Base-by-base conservation (phyloP, 2,888 invertebrate genomes). In the Idaea biselata region DNA sequence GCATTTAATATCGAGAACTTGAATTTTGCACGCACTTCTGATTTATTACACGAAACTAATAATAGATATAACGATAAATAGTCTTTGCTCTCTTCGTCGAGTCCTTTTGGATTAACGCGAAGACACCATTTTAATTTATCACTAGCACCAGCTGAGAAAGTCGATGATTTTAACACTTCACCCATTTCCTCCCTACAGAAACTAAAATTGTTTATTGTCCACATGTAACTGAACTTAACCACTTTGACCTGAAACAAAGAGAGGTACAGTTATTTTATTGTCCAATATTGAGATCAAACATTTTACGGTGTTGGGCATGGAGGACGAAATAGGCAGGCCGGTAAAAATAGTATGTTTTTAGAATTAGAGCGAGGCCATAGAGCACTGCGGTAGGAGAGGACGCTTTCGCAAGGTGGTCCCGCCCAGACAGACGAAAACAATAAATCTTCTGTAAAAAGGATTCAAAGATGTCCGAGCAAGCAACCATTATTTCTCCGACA, bases 111-210 rank as follows among this genome's bases (percentile, higher is more conserved):
- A 94, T 99, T 99, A 68, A 99, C 99, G 86, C 99, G 96, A 88
- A 99, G 95, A 95, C 99, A 99, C 99, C 99, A 99, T 95, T 99
- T 99, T 84, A 99, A 95, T 95, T 99, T 99, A 93, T 99, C 99
- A 94, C 99, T 99, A 91, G 98, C 97, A 91, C 99, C 99, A 74
- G 99, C 99, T 75, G 99, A 99, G 94, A 99, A 99, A 79, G 99
- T 99, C 82, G 99, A 99, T 88, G 99, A 99, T 94, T 99, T 99
- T 87, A 99, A 95, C 78, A 99, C 99, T 94, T 99, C 99, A 80
- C 99, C 99, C 99, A 99, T 99, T 94, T 99, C 99, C 94, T 99
- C 99, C 79, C 99, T 97, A 94, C 99, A 99, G 94, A 99, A 99
- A 94, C 99, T 99, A 94, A 99, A 99, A 95, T 99, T 99, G 94